Base-by-base conservation (phyloP, 2,888 invertebrate genomes). In the Phrixothrix hirtus region DNA sequence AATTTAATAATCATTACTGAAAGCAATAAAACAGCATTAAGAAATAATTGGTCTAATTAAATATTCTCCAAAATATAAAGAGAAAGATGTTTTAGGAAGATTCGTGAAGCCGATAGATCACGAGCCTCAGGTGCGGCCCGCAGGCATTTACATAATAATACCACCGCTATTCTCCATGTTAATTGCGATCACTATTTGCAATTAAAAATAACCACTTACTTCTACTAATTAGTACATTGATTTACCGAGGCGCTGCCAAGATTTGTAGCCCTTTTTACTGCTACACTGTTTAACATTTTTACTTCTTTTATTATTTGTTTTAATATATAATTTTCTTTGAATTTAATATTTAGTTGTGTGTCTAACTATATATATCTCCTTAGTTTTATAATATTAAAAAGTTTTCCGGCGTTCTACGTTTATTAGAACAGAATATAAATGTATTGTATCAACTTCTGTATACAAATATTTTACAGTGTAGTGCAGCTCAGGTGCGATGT, bases 401-500 rank as follows among this genome's bases (percentile, higher is more conserved):
- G n/a, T n/a, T n/a, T n/a, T n/a, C n/a, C n/a, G n/a, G n/a, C n/a
- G n/a, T n/a, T n/a, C n/a, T n/a, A n/a, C n/a, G n/a, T n/a, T n/a
- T n/a, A n/a, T n/a, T n/a, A n/a, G n/a, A n/a, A n/a, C n/a, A n/a
- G n/a, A n/a, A n/a, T n/a, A n/a, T n/a, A n/a, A n/a, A n/a, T 21
- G 21, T 5, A 21, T 21, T 21, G 21, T 21, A 7, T 21, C 21
- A 7, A 21, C 3, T 3, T 21, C 7, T 3, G 7, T 21, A 7
- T 7, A 29, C 14, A 35, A 21, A 13, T 13, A 29, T 36, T 52
- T 52, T 41, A 50, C 57, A 57, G 50, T 46, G 55, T 55, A 52
- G 47, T 30, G 54, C 52, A 52, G 63, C 70, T 59, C 72, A 73
- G 72, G 72, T 73, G 73, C 63, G 59, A 38, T 57, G 47, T 62